These are phyloP conservation scores for Ephestia elutella DNA, from an alignment of 1,140 invertebrate species.

Conservation along the genomic window DNA sequence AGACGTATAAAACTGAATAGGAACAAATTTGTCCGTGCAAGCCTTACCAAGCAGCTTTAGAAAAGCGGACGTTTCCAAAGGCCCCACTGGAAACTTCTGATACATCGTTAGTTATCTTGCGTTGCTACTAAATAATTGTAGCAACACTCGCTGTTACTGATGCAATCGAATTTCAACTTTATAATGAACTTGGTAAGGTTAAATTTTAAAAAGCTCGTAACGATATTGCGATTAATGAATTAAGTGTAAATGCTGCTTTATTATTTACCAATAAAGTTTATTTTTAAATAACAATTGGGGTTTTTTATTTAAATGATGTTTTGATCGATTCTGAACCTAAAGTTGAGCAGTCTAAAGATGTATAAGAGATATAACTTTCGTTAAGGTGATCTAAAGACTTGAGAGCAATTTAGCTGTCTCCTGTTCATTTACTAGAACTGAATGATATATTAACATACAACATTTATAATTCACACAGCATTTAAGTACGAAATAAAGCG, in stretches of 20 bases:
- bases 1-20: conserved; percentile 59
- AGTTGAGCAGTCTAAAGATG: conserved; percentile 18
- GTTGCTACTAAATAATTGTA: conserved; percentile 65
- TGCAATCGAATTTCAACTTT: conserved; percentile 23
- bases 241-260: conserved; percentile 46
- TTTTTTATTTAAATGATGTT: conserved; percentile 20
- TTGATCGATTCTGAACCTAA: conserved; percentile 25
- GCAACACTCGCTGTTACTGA: conserved; percentile 30
- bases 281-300: conserved; percentile 29
- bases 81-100: conserved; percentile 49
- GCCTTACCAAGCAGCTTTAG: conserved; percentile 47
- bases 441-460: conserved; percentile 57
- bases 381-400: conserved; percentile 33
- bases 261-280: conserved; percentile 42
- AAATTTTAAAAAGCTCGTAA: conserved; percentile 16
- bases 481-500: neutral
- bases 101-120: conserved; percentile 66
- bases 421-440: conserved; percentile 50
- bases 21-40: conserved; percentile 64
- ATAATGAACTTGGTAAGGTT: conserved; percentile 19
- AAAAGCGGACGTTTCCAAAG: conserved; percentile 60
- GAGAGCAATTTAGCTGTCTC: conserved; percentile 57
- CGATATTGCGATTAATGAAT: conserved; percentile 7
- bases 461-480: neutral
- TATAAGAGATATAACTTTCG: conserved; percentile 5